A percentile compares a stretch with the other conserved stretches of the same genome.
Conservation (phyloP, 2,888 invertebrate species). For the Galerucella calmariensis region DNA sequence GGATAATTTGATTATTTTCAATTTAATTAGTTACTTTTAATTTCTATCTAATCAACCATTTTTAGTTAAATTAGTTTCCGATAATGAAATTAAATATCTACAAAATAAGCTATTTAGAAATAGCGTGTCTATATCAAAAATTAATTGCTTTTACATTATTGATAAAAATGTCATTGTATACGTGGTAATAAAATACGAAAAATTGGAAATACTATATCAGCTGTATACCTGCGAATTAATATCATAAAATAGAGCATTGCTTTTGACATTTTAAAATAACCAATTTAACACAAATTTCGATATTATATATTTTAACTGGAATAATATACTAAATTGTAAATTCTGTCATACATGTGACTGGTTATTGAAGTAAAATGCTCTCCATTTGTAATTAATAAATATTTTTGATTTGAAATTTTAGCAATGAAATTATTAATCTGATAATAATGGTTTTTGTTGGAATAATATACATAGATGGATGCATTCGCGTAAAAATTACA, state of each 20-base stretch:
- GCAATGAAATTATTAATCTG: too few relatives aligned
- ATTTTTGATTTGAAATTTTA: background rate
- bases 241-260: background rate
- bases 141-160: background rate
- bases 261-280: slow-evolving; percentile 1
- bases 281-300: background rate
- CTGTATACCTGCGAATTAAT: background rate
- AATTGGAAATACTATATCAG: background rate
- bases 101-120: background rate
- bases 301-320: background rate
- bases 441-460: too few relatives aligned
- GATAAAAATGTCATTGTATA: background rate
- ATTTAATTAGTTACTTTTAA: too few relatives aligned
- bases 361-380: background rate
- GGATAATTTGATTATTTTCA: too few relatives aligned
- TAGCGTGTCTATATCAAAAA: background rate
- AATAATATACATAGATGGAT: too few relatives aligned
- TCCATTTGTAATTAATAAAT: background rate
- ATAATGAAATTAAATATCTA: background rate
- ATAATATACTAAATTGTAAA: background rate
- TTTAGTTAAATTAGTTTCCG: too few relatives aligned
- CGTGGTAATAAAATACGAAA: background rate
- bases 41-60: too few relatives aligned
- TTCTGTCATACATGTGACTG: background rate
- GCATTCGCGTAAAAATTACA: too few relatives aligned